phyloP scores from a whole-genome alignment of 2,888 invertebrate genomes.

The Toxonevra muliebris region DNA sequence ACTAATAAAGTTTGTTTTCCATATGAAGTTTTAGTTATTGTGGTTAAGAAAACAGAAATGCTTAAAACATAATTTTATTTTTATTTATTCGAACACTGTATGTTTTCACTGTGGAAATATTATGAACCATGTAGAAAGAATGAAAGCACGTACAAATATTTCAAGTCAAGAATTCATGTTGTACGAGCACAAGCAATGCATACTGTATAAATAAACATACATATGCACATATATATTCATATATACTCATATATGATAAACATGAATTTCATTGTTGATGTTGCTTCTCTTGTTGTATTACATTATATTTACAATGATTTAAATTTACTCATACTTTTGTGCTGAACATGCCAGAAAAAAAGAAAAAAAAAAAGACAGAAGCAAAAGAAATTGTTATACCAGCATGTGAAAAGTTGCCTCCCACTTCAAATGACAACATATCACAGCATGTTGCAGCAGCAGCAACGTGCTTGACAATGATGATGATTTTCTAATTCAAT shows the following conservation, averaged over 20 bases:
- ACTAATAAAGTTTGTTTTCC: too few relatives aligned
- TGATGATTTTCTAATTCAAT: conserved; percentile 60
- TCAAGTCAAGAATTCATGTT: conserved; percentile 16
- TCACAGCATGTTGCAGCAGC: not conserved
- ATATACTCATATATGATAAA: not conserved
- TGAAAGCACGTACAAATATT: not conserved
- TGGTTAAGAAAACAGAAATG: too few relatives aligned
- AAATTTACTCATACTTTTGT: conserved; percentile 21
- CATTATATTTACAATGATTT: conserved; percentile 27
- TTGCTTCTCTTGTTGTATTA: not conserved
- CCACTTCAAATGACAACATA: not conserved
- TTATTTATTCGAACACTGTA: too few relatives aligned
- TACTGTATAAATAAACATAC: not conserved
- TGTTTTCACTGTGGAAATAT: too few relatives aligned
- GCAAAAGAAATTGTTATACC: not conserved
- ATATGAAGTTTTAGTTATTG: too few relatives aligned
- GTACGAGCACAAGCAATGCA: not conserved
- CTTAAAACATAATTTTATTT: too few relatives aligned
- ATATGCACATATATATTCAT: not conserved
- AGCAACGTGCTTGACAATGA: conserved; percentile 35
- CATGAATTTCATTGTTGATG: not conserved
- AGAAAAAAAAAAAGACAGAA: not conserved
- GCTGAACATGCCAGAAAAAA: not conserved
- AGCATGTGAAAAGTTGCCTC: not conserved
- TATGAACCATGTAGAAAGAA: too few relatives aligned